These are phyloP conservation scores for Rhodophaea formosa DNA, from an alignment of 2,888 invertebrate species.

Conservation along the genomic window DNA sequence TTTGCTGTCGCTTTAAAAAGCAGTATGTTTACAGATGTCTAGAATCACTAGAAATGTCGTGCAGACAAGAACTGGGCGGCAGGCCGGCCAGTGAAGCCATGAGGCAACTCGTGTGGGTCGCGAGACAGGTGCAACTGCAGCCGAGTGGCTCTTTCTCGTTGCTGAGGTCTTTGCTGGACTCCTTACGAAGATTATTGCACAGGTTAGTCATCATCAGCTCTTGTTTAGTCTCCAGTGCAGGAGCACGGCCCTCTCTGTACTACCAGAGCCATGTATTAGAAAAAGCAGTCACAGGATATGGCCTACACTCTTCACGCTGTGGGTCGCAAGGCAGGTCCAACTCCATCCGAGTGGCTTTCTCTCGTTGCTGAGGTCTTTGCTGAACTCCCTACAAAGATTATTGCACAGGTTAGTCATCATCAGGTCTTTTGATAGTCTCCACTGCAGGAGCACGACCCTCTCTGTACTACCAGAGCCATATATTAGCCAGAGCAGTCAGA, in stretches of 20 bases:
- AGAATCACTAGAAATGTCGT: conserved; percentile 61
- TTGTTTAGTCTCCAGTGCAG: too few relatives aligned
- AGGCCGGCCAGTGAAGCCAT: conserved; percentile 83
- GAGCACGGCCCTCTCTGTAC: too few relatives aligned
- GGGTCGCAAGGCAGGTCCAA: conserved; percentile 89
- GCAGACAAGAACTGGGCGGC: conserved; percentile 56
- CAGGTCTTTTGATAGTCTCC: too few relatives aligned
- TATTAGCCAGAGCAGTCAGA: too few relatives aligned
- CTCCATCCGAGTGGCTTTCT: conserved; percentile 62
- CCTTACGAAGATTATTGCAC: conserved; percentile 54
- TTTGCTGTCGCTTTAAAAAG: too few relatives aligned
- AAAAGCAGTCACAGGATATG: too few relatives aligned
- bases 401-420: conserved; percentile 59
- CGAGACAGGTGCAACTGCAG: conserved; percentile 86
- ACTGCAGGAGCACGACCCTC: too few relatives aligned
- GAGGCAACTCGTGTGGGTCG: conserved; percentile 85
- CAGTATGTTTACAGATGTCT: conserved; percentile 58
- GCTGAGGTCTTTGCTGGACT: conserved; percentile 54
- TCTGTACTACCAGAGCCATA: too few relatives aligned
- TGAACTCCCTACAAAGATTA: conserved; percentile 58
- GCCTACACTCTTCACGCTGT: too few relatives aligned
- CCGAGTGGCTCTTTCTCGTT: conserved; percentile 62
- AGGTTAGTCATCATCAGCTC: too few relatives aligned
- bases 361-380: conserved; percentile 53
- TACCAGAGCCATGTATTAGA: too few relatives aligned